Conservation (phyloP, 2,888 invertebrate genomes). For the Oegoconia quadripuncta region DNA sequence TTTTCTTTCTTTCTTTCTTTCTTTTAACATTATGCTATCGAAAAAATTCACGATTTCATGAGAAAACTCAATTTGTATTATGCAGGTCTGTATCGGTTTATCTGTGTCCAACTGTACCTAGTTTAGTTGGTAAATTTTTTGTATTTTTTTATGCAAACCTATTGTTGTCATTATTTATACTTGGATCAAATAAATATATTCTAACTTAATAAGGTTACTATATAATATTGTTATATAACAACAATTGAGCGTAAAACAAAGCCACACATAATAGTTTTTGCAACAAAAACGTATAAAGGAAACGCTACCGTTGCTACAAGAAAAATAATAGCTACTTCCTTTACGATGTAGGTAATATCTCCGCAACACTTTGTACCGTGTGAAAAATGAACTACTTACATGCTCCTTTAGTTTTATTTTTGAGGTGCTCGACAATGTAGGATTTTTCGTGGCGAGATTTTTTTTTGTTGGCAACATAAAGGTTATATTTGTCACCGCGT, state of each 20-base stretch:
- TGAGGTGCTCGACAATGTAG: slow-evolving; percentile 1
- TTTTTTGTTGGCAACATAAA: background rate
- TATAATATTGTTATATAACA: no score
- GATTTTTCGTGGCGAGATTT: slow-evolving; percentile 4
- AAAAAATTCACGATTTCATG: no score
- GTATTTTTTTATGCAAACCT: no score
- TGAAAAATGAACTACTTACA: slow-evolving; percentile 18
- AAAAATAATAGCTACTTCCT: slow-evolving; percentile 15
- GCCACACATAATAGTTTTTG: slow-evolving; percentile 2
- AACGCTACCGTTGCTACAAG: slow-evolving; percentile 11
- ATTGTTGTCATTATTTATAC: no score
- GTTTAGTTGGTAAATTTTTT: no score
- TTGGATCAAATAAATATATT: no score
- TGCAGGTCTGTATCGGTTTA: no score
- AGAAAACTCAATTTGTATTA: no score
- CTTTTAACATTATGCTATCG: no score
- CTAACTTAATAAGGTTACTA: no score
- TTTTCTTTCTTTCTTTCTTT: no score
- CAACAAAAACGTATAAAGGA: slow-evolving; percentile 5
- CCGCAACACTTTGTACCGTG: slow-evolving; percentile 14
- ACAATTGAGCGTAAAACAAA: background rate
- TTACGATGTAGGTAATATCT: slow-evolving; percentile 15
- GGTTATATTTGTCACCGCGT: background rate
- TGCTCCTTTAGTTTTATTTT: slow-evolving; percentile 14
- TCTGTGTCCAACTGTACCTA: no score